Conservation (phyloP, 2,113 vertebrate genomes). For the Aphyosemion australe region DNA sequence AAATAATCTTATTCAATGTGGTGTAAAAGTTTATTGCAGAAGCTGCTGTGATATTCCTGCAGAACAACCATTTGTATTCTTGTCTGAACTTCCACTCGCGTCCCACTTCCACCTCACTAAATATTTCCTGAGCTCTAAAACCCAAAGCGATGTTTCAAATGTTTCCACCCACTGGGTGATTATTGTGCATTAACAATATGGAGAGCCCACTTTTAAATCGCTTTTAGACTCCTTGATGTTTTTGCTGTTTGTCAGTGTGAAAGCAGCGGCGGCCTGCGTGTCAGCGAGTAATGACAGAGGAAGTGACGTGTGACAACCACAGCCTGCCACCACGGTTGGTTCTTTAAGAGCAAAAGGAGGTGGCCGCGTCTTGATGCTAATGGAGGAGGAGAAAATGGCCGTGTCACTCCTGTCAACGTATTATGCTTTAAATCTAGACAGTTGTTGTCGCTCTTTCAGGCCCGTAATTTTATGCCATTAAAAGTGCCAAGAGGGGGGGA, state of each 20-base stretch:
- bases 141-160: constrained; percentile 13
- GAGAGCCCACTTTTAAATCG: constrained; percentile 46
- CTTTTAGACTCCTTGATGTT: constrained; percentile 41
- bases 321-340: constrained; percentile 56
- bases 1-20: too few species aligned
- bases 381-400: constrained; percentile 78
- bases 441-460: constrained; percentile 82
- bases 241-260: constrained; percentile 54
- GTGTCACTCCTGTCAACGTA: constrained; percentile 83
- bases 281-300: constrained; percentile 70
- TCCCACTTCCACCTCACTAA: background rate
- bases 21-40: too few species aligned
- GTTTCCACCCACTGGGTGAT: constrained; percentile 20
- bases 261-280: constrained; percentile 68
- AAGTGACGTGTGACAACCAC: constrained; percentile 66
- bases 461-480: constrained; percentile 89
- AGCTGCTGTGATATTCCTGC: too few species aligned
- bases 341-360: constrained; percentile 72
- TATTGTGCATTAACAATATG: constrained; percentile 38
- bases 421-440: constrained; percentile 85
- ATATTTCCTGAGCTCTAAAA: constrained; percentile 5
- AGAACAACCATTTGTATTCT: background rate
- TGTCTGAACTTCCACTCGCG: background rate
- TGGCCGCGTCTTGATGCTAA: constrained; percentile 66
- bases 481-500: constrained; percentile 71